Evolutionary conservation across 2,888 invertebrate species (phyloP).

Genomic region (Tenthredo notha): DNA sequence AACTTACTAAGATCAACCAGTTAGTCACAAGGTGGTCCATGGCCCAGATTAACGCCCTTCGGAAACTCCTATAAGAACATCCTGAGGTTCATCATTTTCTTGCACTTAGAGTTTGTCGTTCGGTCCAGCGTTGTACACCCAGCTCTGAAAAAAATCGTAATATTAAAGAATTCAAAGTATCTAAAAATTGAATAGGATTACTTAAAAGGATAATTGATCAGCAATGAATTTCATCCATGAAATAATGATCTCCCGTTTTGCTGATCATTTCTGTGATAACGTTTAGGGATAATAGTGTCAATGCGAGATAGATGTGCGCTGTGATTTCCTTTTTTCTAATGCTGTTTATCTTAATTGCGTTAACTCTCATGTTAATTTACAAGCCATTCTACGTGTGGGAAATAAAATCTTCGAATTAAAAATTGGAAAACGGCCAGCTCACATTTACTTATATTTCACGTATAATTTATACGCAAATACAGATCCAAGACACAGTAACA

Average conservation of each 20-base stretch:
- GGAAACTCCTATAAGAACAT: conserved; percentile 72
- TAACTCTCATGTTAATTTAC: conserved; percentile 65
- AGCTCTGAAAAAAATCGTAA: not conserved
- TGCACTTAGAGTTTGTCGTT: conserved; percentile 62
- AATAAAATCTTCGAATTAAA: conserved; percentile 54
- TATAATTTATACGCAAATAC: conserved; percentile 29
- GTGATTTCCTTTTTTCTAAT: conserved; percentile 65
- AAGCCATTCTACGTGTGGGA: conserved; percentile 70
- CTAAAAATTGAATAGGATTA: not conserved
- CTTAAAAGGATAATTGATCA: not conserved
- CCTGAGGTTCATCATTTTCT: conserved; percentile 62
- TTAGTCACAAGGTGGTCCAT: conserved; percentile 69
- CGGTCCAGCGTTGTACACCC: not conserved
- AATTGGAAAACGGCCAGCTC: not conserved
- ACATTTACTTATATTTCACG: not conserved
- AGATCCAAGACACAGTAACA: conserved; percentile 10
- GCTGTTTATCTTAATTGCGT: conserved; percentile 63
- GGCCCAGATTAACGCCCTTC: conserved; percentile 76
- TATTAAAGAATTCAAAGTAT: not conserved
- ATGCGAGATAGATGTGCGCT: conserved; percentile 55
- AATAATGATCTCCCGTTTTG: not conserved
- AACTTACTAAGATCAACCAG: conserved; percentile 63
- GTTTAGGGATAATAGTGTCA: not conserved
- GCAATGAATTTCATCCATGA: conserved; percentile 8
- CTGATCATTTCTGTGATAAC: conserved; percentile 44